A percentile compares a stretch with the other conserved stretches of the same genome.
phyloP scores from a whole-genome alignment of 2,113 vertebrate species.

The Marmota monax region DNA sequence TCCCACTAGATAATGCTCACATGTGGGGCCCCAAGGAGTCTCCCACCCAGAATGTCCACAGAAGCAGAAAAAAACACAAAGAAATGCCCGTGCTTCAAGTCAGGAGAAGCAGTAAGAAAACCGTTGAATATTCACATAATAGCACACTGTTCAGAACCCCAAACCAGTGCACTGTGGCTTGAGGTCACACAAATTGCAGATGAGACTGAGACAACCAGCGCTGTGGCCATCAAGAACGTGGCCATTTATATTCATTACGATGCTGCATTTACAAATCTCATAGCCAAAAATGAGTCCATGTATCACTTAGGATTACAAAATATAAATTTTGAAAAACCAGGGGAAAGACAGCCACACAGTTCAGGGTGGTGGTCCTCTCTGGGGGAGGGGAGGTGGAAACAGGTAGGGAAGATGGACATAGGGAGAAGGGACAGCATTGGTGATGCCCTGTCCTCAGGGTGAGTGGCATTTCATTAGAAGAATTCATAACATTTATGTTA shows the following conservation, averaged over 20 bases:
- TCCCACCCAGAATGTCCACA: not conserved
- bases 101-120: not conserved
- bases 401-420: not conserved
- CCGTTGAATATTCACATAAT: rapidly evolving
- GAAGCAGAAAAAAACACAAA: not conserved
- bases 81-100: not conserved
- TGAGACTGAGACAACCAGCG: not conserved
- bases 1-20: rapidly evolving
- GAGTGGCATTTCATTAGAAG: not conserved
- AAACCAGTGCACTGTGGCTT: not conserved
- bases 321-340: not conserved
- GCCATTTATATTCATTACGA: not conserved
- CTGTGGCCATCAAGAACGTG: not conserved
- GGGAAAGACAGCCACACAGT: not conserved
- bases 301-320: not conserved
- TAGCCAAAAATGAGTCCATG: not conserved
- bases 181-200: rapidly evolving
- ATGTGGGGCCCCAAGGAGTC: not conserved
- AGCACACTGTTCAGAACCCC: not conserved
- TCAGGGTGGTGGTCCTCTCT: not conserved
- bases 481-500: not conserved
- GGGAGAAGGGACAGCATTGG: no score
- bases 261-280: not conserved
- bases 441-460: not conserved
- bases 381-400: not conserved